A percentile compares a stretch with the other conserved stretches of the same genome.
Conservation (phyloP, 2,888 invertebrate genomes). For the Drosophila quinaria region DNA sequence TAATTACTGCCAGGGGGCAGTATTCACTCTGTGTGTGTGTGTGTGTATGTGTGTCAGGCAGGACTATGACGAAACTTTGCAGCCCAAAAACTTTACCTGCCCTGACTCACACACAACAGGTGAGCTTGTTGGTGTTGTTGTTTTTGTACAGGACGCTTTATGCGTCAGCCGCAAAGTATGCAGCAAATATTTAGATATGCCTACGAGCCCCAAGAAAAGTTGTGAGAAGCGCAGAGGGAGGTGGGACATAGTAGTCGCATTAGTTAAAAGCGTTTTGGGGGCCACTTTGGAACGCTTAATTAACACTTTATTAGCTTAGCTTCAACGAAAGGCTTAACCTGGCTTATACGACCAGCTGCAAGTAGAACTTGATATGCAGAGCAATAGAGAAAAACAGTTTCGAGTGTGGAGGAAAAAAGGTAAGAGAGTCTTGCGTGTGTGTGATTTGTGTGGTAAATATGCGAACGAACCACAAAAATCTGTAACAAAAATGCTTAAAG, state of each 20-base stretch:
- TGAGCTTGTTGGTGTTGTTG: conserved; percentile 16
- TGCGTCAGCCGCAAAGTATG: conserved; percentile 75
- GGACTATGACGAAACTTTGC: conserved; percentile 50
- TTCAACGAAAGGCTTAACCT: conserved; percentile 58
- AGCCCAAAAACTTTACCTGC: conserved; percentile 62
- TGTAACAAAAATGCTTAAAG: conserved; percentile 71
- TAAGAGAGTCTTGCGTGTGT: conserved; percentile 31
- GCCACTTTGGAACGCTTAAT: conserved; percentile 71
- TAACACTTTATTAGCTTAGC: conserved; percentile 77
- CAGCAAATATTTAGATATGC: conserved; percentile 76
- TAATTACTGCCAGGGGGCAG: conserved; percentile 72
- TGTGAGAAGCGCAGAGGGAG: conserved; percentile 24
- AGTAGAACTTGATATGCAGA: conserved; percentile 39
- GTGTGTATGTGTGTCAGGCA: conserved; percentile 13
- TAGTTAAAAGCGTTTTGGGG: conserved; percentile 64
- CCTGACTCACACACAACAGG: conserved; percentile 30
- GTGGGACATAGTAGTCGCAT: conserved; percentile 38
- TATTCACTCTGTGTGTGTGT: conserved; percentile 25
- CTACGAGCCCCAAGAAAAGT: conserved; percentile 52
- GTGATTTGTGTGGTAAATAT: conserved; percentile 68
- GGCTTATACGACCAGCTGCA: conserved; percentile 47
- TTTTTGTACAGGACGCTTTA: conserved; percentile 22
- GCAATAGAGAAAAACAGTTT: not conserved
- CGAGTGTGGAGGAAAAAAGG: not conserved
- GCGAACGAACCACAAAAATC: conserved; percentile 66